These are phyloP conservation scores for Luffia ferchaultella DNA, from an alignment of 2,888 invertebrate genomes.

Conservation along the genomic window DNA sequence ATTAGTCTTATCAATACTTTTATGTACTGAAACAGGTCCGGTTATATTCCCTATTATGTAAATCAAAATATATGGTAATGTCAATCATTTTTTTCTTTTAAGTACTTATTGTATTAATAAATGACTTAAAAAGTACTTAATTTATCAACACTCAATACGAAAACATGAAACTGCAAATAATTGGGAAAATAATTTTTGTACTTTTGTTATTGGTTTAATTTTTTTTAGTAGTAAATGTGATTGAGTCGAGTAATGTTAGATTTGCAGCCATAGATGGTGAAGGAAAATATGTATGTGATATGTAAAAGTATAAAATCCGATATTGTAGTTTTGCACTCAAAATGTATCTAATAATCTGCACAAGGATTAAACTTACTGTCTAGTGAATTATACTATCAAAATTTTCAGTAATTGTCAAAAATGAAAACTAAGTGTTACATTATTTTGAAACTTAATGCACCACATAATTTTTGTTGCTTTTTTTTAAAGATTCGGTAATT, in stretches of 20 bases:
- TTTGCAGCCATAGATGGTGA: not conserved
- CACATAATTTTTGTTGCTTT: not conserved
- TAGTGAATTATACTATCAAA: too few relatives aligned
- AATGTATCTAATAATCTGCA: not conserved
- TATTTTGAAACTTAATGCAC: not conserved
- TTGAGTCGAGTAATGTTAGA: not conserved
- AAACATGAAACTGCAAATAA: not conserved
- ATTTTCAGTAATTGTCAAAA: too few relatives aligned
- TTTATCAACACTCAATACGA: not conserved
- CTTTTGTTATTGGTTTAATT: slow-evolving; percentile 46
- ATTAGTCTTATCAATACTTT: too few relatives aligned
- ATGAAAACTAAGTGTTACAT: not conserved
- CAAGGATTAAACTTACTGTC: too few relatives aligned
- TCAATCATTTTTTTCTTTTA: too few relatives aligned
- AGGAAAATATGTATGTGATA: not conserved
- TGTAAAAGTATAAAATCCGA: not conserved
- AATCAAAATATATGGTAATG: too few relatives aligned
- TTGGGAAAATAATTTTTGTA: slow-evolving; percentile 53
- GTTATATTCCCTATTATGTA: too few relatives aligned
- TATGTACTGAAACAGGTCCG: too few relatives aligned
- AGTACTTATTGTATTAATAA: too few relatives aligned
- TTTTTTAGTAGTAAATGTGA: not conserved
- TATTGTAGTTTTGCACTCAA: not conserved
- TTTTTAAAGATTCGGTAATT: slow-evolving; percentile 7
- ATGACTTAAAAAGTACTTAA: slow-evolving; percentile 11